A percentile compares a stretch with the other conserved stretches of the same genome.
These are phyloP conservation scores for Caenorhabditis sp. DNA, from an alignment of 2,888 invertebrate species.

Conservation along the genomic window DNA sequence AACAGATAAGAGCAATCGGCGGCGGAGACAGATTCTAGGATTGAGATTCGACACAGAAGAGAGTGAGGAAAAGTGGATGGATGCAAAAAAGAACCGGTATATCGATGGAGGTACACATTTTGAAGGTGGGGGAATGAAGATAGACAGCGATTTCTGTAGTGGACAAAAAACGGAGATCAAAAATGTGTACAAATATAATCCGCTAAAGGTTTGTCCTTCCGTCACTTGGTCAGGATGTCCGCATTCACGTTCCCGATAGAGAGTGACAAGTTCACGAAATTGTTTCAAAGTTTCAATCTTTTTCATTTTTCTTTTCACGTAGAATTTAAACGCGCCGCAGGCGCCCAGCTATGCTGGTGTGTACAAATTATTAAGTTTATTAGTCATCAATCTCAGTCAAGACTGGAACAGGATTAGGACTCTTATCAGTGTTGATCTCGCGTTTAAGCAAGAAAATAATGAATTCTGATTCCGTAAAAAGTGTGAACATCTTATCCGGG, in stretches of 20 bases:
- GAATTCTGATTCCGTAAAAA: slow-evolving; percentile 23
- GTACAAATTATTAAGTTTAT: neutral
- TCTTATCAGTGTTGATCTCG: neutral
- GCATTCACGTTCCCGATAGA: too few species aligned
- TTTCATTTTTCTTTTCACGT: too few species aligned
- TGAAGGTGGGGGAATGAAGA: neutral
- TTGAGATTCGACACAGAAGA: slow-evolving; percentile 14
- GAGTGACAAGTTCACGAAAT: neutral
- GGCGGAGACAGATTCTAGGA: slow-evolving; percentile 25
- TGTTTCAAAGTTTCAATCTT: neutral
- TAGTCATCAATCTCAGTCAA: neutral
- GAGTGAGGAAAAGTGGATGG: neutral
- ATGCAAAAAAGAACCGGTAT: slow-evolving; percentile 33
- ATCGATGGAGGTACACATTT: slow-evolving; percentile 16
- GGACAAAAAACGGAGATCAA: neutral
- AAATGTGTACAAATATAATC: too few species aligned
- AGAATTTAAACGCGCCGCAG: too few species aligned
- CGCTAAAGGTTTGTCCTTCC: too few species aligned
- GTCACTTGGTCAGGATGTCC: too few species aligned
- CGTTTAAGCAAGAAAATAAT: slow-evolving; percentile 13
- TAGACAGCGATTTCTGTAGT: neutral
- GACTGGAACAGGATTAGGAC: neutral
- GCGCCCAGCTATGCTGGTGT: too few species aligned
- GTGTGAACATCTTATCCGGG: slow-evolving; percentile 14
- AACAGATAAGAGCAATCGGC: slow-evolving; percentile 23